Evolutionary conservation across 2,888 invertebrate species (phyloP).

Genomic region (Balanococcus diminutus): DNA sequence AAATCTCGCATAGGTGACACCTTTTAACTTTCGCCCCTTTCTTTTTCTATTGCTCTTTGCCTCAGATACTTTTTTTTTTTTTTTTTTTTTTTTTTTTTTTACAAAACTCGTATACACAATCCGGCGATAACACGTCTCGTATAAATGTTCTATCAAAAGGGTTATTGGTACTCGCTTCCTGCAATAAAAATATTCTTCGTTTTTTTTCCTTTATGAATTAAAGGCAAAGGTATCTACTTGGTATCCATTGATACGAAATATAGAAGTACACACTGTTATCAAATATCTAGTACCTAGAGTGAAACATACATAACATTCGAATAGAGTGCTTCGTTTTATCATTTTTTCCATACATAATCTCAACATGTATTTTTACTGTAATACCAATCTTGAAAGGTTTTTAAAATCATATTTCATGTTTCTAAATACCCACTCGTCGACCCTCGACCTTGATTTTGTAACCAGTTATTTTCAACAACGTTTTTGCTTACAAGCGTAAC

Average conservation of each 20-base stretch:
- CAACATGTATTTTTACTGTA: neutral
- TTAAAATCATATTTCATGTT: neutral
- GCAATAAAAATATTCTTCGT: too few relatives aligned
- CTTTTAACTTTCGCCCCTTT: neutral
- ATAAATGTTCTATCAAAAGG: neutral
- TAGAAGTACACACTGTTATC: neutral
- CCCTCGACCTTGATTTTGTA: neutral
- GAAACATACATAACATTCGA: neutral
- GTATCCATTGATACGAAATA: neutral
- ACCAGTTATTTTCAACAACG: neutral
- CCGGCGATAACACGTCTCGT: neutral
- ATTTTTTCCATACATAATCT: neutral
- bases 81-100: neutral
- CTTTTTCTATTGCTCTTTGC: too few relatives aligned
- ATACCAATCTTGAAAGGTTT: neutral
- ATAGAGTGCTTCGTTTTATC: neutral
- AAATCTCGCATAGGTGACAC: neutral
- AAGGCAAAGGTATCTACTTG: too few relatives aligned
- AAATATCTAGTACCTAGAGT: neutral
- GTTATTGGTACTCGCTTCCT: too few relatives aligned
- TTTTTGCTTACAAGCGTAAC: too few relatives aligned
- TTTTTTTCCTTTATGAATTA: too few relatives aligned
- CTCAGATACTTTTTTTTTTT: too few relatives aligned
- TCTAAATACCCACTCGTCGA: neutral
- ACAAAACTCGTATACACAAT: neutral